These are phyloP conservation scores for Gymnocheta viridis DNA, from an alignment of 2,888 invertebrate species.

Conservation along the genomic window DNA sequence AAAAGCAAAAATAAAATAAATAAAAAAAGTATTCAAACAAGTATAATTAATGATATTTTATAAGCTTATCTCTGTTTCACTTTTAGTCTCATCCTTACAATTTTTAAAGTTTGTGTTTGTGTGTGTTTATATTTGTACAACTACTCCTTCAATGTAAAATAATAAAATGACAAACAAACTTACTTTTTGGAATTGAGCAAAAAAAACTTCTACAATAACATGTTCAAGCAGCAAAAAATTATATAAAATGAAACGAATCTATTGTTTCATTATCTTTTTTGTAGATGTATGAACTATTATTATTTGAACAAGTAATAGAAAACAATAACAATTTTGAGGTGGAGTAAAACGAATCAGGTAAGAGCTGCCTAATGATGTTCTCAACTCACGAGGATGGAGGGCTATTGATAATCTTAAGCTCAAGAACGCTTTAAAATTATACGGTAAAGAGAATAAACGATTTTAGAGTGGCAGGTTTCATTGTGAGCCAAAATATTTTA, in stretches of 20 bases:
- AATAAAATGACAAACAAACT: slow-evolving; percentile 48
- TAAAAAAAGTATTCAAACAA: slow-evolving; percentile 72
- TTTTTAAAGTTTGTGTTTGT: neutral
- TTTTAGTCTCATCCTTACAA: slow-evolving; percentile 46
- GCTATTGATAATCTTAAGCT: too few species aligned
- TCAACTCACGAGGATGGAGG: too few species aligned
- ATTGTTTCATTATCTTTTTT: slow-evolving; percentile 67
- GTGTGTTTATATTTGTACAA: neutral
- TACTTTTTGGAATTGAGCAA: slow-evolving; percentile 24
- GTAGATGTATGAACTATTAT: slow-evolving; percentile 61
- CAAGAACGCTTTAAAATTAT: too few species aligned
- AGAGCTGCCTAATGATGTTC: neutral
- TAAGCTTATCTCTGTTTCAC: slow-evolving; percentile 77
- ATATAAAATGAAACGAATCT: slow-evolving; percentile 38
- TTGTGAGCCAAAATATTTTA: too few species aligned
- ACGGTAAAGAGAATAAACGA: too few species aligned
- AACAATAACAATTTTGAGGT: slow-evolving; percentile 19
- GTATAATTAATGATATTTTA: slow-evolving; percentile 81
- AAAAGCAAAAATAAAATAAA: slow-evolving; percentile 19
- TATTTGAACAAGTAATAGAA: slow-evolving; percentile 7
- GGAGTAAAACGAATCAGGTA: neutral
- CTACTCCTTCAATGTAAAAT: slow-evolving; percentile 42
- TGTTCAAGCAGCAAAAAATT: slow-evolving; percentile 8
- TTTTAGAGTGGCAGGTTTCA: too few species aligned
- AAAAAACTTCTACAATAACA: slow-evolving; percentile 24